Percentiles rank a stretch among this genome's conserved stretches.
phyloP scores from a whole-genome alignment of 1,140 invertebrate species.

The Macrobrachium nipponense region DNA sequence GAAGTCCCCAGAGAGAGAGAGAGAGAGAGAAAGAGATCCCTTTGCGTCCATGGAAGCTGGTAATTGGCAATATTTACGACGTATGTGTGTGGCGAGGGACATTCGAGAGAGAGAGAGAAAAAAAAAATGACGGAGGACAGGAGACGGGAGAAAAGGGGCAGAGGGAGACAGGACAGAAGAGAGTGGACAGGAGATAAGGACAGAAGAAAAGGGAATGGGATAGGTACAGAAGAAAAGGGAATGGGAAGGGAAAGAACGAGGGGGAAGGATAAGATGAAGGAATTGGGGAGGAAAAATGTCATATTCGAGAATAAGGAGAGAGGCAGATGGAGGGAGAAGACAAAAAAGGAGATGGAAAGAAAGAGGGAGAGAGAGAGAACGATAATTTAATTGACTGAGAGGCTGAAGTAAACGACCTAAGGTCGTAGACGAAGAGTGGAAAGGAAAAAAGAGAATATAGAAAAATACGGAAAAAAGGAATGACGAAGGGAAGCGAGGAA shows the following conservation, averaged over 20 bases:
- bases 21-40: not conserved
- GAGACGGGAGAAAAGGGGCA: slow-evolving; percentile 1
- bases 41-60: slow-evolving; percentile 17
- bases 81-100: not conserved
- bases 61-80: slow-evolving; percentile 55
- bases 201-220: too few relatives aligned
- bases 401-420: not conserved
- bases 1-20: too few relatives aligned
- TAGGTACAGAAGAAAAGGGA: not conserved
- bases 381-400: not conserved
- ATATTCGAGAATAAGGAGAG: not conserved
- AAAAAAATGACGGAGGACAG: not conserved
- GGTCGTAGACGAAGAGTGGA: not conserved
- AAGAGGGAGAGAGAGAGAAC: not conserved
- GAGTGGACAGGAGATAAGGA: not conserved
- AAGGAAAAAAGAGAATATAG: not conserved
- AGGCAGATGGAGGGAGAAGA: not conserved
- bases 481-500: not conserved
- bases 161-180: not conserved
- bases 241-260: too few relatives aligned
- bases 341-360: not conserved
- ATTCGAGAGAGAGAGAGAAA: not conserved
- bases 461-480: not conserved
- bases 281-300: not conserved
- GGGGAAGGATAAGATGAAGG: not conserved